Base-by-base conservation (phyloP, 2,888 invertebrate species). In the Microdon myrmicae region DNA sequence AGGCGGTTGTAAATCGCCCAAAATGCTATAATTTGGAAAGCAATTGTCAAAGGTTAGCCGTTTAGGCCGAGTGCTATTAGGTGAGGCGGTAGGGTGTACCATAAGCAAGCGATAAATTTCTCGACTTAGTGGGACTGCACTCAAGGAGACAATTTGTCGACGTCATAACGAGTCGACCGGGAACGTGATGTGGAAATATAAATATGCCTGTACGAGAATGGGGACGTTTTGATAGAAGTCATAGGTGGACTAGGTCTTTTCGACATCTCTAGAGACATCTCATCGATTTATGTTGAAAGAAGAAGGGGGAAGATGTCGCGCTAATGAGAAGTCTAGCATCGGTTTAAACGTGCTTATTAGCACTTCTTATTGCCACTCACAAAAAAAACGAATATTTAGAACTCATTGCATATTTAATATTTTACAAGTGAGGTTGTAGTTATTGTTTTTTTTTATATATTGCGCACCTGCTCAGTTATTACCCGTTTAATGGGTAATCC, bases 1-100 rank as follows among this genome's bases (percentile, higher is more conserved):
- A 32, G 64, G 64, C 28, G 64, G 58, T 28, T 64, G 58, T 64
- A 53, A 47, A 58, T 58, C 37, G 58, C 25, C 43, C n/a, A 47
- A 32, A 45, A 51, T 45, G 45, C 12, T 58, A 56, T 22, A 51
- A 41, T 51, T 55, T 61, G 14, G 31, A 61, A 45, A 56, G 38
- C 49, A 56, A 56, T 51, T 64, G 61, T 41, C 45, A 41, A 22
- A 55, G 34, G 48, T 55, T 44, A 35, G 44, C 22, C 20, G 34
- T 31, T 9, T 17, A 22, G 28, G 9, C 20, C 9, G 10, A 22
- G 29, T 14, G 44, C 37, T 31, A 37, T 45, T 54, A 45, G 26
- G 38, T 32, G 25, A 44, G 17, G 28, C 28, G 13, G 13, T 6
- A n/a, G 32, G 23, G 22, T 5, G 8, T 8, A 17, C 58, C 51